phyloP scores from a whole-genome alignment of 2,888 invertebrate species.

The Athalia circularis region DNA sequence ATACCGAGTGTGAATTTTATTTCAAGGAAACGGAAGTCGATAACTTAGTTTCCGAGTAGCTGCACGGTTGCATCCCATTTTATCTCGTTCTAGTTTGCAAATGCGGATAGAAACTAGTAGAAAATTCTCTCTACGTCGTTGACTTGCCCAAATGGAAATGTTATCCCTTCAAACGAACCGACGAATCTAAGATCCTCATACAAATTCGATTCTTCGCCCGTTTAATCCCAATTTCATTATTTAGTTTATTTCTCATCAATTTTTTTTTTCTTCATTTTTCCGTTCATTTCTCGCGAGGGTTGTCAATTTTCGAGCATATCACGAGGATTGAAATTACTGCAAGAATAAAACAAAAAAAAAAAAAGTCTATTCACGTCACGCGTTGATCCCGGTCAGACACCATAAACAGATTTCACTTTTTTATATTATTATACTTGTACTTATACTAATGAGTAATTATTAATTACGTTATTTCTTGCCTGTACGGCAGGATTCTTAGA shows the following conservation, averaged over 20 bases:
- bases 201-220: too few relatives aligned
- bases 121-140: neutral
- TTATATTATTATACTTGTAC: neutral
- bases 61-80: slow-evolving; percentile 1
- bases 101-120: neutral
- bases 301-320: too few relatives aligned
- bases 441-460: slow-evolving; percentile 26
- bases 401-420: slow-evolving; percentile 35
- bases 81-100: too few relatives aligned
- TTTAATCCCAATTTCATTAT: too few relatives aligned
- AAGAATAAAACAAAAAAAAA: too few relatives aligned
- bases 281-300: too few relatives aligned
- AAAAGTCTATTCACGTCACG: neutral
- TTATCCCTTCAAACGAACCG: too few relatives aligned
- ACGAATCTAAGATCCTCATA: too few relatives aligned
- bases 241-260: too few relatives aligned
- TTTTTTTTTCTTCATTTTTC: too few relatives aligned
- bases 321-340: too few relatives aligned
- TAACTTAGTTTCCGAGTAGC: slow-evolving; percentile 16
- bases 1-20: slow-evolving; percentile 24
- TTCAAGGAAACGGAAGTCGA: slow-evolving; percentile 30
- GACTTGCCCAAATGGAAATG: too few relatives aligned
- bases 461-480: slow-evolving; percentile 17
- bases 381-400: slow-evolving; percentile 5
- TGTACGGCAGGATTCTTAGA: neutral